A percentile compares a stretch with the other conserved stretches of the same genome.
Evolutionary conservation across 1,140 invertebrate species (phyloP).

Genomic region (Hormaphis cornu): DNA sequence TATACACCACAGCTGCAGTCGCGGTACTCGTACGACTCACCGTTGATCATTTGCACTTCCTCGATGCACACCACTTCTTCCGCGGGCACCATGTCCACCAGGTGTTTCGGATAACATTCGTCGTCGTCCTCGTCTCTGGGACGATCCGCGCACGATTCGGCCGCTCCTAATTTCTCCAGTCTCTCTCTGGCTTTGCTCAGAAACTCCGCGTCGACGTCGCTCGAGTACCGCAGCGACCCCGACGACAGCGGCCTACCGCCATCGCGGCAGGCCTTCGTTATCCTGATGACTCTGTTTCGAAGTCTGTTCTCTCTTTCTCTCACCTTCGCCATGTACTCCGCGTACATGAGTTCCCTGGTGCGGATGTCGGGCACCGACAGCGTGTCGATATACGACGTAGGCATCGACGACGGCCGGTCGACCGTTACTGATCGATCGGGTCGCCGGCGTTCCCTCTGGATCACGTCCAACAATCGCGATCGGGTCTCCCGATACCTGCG

Average conservation of each 20-base stretch:
- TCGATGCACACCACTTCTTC: constrained; percentile 25
- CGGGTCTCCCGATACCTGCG: constrained; percentile 31
- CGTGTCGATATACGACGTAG: constrained; percentile 36
- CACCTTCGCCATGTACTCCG: constrained; percentile 69
- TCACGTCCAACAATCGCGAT: constrained; percentile 12
- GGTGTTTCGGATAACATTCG: constrained; percentile 6
- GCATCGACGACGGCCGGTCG: not conserved
- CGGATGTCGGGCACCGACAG: constrained; percentile 39
- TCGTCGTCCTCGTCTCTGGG: not conserved
- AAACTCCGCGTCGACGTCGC: constrained; percentile 36
- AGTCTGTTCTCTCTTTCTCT: constrained; percentile 65
- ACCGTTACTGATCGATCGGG: constrained; percentile 3
- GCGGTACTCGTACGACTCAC: constrained; percentile 1
- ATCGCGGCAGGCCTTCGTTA: constrained; percentile 10
- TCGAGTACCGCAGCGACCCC: not conserved
- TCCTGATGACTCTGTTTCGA: constrained; percentile 66
- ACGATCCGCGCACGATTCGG: not conserved
- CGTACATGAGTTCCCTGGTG: constrained; percentile 55
- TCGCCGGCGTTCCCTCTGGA: not conserved
- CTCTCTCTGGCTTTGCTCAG: constrained; percentile 41
- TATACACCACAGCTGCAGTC: not conserved
- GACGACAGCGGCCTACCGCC: constrained; percentile 15
- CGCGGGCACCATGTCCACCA: constrained; percentile 15
- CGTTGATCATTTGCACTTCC: constrained; percentile 16
- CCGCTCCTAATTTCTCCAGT: constrained; percentile 50